phyloP scores from a whole-genome alignment of 2,113 vertebrate genomes.

The Trichechus manatus region DNA sequence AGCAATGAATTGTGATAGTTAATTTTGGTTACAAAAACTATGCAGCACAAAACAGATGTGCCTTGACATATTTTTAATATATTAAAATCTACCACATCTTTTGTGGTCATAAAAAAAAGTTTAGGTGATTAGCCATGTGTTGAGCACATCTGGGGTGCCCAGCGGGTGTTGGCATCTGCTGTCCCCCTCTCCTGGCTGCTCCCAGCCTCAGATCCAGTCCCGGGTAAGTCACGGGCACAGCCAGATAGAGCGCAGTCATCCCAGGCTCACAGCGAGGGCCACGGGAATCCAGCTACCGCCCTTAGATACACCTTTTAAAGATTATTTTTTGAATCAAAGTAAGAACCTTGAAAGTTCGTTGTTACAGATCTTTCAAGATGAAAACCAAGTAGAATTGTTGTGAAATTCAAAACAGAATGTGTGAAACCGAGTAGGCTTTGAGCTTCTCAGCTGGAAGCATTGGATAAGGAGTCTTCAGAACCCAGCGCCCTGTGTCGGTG shows the following conservation, averaged over 20 bases:
- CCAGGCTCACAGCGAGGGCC: not conserved
- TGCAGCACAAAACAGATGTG: not conserved
- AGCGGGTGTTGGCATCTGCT: not conserved
- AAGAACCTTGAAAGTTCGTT: conserved; percentile 31
- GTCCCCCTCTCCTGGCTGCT: not conserved
- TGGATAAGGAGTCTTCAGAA: not conserved
- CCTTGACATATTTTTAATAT: conserved; percentile 3
- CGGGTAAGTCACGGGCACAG: not conserved
- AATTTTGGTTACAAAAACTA: not conserved
- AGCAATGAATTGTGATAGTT: not conserved
- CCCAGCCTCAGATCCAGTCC: not conserved
- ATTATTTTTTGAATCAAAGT: not conserved
- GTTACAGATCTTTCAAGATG: conserved; percentile 20
- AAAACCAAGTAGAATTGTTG: conserved; percentile 1
- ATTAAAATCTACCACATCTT: not conserved
- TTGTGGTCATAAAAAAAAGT: not conserved
- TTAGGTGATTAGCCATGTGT: not conserved
- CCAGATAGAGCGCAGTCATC: not conserved
- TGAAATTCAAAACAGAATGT: not conserved
- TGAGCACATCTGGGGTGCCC: accelerated
- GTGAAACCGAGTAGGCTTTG: not conserved
- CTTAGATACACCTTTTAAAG: not conserved
- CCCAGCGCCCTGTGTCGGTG: not conserved
- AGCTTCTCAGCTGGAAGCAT: not conserved
- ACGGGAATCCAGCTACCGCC: not conserved